These are phyloP conservation scores for Fundulus diaphanus DNA, from an alignment of 2,797 vertebrate genomes.

Conservation along the genomic window DNA sequence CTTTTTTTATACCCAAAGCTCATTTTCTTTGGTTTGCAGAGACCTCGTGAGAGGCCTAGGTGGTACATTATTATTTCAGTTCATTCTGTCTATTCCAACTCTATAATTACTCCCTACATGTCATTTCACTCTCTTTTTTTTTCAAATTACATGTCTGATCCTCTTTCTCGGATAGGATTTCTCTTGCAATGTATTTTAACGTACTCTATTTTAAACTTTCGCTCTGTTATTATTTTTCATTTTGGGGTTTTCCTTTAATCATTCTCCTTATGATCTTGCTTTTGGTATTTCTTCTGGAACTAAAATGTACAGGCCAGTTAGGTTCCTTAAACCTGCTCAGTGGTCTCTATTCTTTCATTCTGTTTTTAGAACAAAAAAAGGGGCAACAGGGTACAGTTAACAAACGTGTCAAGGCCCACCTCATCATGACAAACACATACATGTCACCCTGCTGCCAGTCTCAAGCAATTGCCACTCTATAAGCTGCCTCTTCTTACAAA, in stretches of 20 bases:
- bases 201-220: slow-evolving; percentile 80
- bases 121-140: slow-evolving; percentile 77
- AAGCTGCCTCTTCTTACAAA: slow-evolving; percentile 22
- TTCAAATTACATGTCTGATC: slow-evolving; percentile 81
- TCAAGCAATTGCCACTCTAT: slow-evolving; percentile 7
- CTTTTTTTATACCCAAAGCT: slow-evolving; percentile 69
- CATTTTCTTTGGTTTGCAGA: slow-evolving; percentile 63
- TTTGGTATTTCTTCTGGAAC: slow-evolving; percentile 78
- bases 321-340: slow-evolving; percentile 17
- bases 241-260: slow-evolving; percentile 83
- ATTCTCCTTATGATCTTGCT: slow-evolving; percentile 66
- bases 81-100: slow-evolving; percentile 78
- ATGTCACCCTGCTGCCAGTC: slow-evolving; percentile 1
- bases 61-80: slow-evolving; percentile 84
- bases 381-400: not conserved
- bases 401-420: not conserved
- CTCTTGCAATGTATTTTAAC: slow-evolving; percentile 79
- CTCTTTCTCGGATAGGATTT: slow-evolving; percentile 79
- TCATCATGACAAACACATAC: slow-evolving; percentile 7
- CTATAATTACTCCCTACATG: slow-evolving; percentile 83
- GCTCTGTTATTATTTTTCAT: slow-evolving; percentile 86
- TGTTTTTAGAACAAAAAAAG: slow-evolving; percentile 5
- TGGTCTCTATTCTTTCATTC: slow-evolving; percentile 16
- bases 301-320: slow-evolving; percentile 48
- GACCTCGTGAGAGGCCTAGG: slow-evolving; percentile 75